These are phyloP conservation scores for Electrona antarctica DNA, from an alignment of 2,113 vertebrate species.

Conservation along the genomic window DNA sequence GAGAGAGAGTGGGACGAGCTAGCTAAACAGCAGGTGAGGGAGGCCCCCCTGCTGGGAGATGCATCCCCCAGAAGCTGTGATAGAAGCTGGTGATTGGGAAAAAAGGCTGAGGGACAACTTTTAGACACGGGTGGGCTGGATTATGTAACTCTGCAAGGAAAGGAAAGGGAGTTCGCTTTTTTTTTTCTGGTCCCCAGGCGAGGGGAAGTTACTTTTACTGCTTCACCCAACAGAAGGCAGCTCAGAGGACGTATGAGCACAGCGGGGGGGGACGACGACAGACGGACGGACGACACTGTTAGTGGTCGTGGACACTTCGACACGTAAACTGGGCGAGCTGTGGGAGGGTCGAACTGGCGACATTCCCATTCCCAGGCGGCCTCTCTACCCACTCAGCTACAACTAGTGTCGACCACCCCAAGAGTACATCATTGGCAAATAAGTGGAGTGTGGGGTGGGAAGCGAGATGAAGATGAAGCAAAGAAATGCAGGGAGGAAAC, in stretches of 20 bases:
- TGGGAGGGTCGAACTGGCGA: no score
- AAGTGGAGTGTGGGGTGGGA: slow-evolving; percentile 44
- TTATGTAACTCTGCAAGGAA: slow-evolving; percentile 52
- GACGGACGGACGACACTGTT: no score
- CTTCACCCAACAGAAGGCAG: not conserved
- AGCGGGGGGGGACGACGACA: slow-evolving; percentile 38
- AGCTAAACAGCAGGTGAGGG: slow-evolving; percentile 20
- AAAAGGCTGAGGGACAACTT: no score
- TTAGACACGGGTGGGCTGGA: not conserved
- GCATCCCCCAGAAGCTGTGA: slow-evolving; percentile 48
- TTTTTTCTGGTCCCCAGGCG: no score
- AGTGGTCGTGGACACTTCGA: slow-evolving; percentile 42
- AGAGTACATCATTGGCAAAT: slow-evolving; percentile 65
- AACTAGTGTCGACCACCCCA: slow-evolving; percentile 2
- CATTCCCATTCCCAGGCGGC: no score
- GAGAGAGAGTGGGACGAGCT: slow-evolving; percentile 49
- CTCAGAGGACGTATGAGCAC: not conserved
- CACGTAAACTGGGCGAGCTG: no score
- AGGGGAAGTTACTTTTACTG: no score
- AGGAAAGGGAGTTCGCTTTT: not conserved
- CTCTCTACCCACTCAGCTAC: no score
- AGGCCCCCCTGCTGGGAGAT: slow-evolving; percentile 13
- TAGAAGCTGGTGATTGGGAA: slow-evolving; percentile 50
- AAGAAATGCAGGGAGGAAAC: slow-evolving; percentile 27
- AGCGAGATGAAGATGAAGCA: slow-evolving; percentile 45